Base-by-base conservation (phyloP, 2,797 vertebrate genomes). In the Arctocebus calabarensis region DNA sequence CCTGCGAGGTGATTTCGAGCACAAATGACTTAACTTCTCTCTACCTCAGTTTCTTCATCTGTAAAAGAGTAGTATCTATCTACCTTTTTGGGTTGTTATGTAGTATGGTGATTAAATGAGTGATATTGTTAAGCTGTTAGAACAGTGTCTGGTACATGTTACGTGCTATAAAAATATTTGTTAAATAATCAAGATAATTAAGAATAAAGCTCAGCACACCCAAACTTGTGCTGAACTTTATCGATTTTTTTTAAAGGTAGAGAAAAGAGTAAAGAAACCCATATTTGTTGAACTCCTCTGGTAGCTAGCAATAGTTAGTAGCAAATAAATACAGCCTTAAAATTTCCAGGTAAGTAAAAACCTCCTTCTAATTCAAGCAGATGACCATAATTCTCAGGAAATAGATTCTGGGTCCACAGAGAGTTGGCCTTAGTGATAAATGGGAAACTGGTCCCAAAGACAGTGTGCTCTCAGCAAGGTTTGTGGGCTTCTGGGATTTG, bases 351-450 rank as follows among this genome's bases (percentile, higher is more conserved):
- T 79, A 78, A 95, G 43, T 95, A 94, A 90, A 22, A 45, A 88
- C 45, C 29, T 90, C 75, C 95, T 97, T 92, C 27, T 48, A 92
- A 75, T 71, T 75, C n/a, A 94, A 91, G 22, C 34, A 90, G 91
- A 77, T 93, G 91, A 93, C 95, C 40, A 29, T 40, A 73, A 91
- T 96, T 88, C 87, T 91, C 25, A 92, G 94, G 92, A 78, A 96
- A 91, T 83, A 59, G 77, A 93, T 90, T 94, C 13, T 85, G 25
- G 64, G 74, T 9, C 7, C 4, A 2, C 23, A 48, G 92, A 96
- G 74, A 95, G 37, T 43, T 57, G 43, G 57, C 45, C 87, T 96
- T 91, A 94, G 83, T 96, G 91, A 92, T 77, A 88, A 61, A 23
- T 0, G 52, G 87, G 68, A 86, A 0, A 0, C 16, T 45, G 66